phyloP scores from a whole-genome alignment of 2,888 invertebrate genomes.

The Polydrusus cervinus region DNA sequence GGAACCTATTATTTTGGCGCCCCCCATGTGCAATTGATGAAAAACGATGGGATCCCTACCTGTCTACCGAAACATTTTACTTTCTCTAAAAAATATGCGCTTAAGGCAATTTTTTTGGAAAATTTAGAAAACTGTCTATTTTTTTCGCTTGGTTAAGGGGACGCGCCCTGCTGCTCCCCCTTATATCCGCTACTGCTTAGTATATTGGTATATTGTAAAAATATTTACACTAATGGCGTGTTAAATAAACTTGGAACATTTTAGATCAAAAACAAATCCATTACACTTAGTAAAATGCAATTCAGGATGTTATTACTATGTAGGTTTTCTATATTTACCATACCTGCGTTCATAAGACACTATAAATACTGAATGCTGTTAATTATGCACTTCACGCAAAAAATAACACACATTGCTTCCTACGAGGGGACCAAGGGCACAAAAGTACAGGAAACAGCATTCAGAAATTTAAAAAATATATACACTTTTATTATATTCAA shows the following conservation, averaged over 20 bases:
- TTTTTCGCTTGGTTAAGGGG: no score
- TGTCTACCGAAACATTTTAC: no score
- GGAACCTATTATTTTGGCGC: no score
- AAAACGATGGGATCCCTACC: no score
- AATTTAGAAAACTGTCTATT: no score
- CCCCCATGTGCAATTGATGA: no score
- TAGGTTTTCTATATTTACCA: background rate
- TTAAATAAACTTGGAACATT: constrained; percentile 16
- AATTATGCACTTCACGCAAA: constrained; percentile 70
- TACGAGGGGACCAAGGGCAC: constrained; percentile 40
- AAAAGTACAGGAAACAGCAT: constrained; percentile 31
- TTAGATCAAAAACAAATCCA: background rate
- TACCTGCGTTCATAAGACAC: constrained; percentile 49
- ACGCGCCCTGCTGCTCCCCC: no score
- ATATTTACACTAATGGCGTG: no score
- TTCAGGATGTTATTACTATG: constrained; percentile 20
- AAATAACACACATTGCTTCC: constrained; percentile 61
- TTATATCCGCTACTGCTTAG: no score
- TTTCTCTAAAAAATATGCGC: no score
- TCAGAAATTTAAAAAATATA: constrained; percentile 24
- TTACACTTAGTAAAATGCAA: background rate
- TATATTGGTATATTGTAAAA: no score
- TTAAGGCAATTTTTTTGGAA: no score
- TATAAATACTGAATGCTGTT: constrained; percentile 68
- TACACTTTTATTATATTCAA: background rate